These are phyloP conservation scores for Cephonodes hylas DNA, from an alignment of 2,888 invertebrate species.

Conservation along the genomic window DNA sequence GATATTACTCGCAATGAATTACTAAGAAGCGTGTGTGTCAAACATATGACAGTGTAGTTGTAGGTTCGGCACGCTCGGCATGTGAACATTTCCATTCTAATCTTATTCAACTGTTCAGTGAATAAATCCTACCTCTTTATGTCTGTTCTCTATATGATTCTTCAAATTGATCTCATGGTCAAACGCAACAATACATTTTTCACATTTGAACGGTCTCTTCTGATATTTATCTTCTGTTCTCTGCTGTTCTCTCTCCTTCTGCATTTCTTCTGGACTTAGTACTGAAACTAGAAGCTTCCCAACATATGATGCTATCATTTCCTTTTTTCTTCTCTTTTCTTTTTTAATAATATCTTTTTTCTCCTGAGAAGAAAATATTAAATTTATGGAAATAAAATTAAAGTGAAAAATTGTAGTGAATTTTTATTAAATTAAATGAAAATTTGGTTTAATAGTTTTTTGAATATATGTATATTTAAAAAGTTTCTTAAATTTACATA, in stretches of 20 bases:
- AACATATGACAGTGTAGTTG: too few relatives aligned
- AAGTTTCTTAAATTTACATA: too few relatives aligned
- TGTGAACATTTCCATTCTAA: too few relatives aligned
- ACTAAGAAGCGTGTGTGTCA: too few relatives aligned
- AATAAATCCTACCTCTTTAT: neutral
- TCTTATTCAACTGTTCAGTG: neutral
- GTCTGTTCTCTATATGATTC: slow-evolving; percentile 27
- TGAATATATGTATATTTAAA: too few relatives aligned
- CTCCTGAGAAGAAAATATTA: neutral
- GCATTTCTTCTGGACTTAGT: neutral
- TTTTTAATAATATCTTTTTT: neutral
- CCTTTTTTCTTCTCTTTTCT: neutral
- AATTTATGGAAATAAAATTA: neutral
- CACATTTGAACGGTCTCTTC: slow-evolving; percentile 42
- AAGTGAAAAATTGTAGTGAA: too few relatives aligned
- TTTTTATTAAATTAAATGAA: too few relatives aligned
- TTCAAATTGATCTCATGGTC: slow-evolving; percentile 32
- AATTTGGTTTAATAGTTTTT: too few relatives aligned
- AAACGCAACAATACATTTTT: slow-evolving; percentile 30
- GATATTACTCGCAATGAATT: too few relatives aligned
- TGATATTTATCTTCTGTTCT: slow-evolving; percentile 8
- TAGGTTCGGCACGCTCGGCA: too few relatives aligned
- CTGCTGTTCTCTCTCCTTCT: slow-evolving; percentile 7
- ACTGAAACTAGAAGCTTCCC: neutral
- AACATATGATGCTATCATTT: neutral